These are phyloP conservation scores for Anarrhichthys ocellatus DNA, from an alignment of 2,113 vertebrate species.

Conservation along the genomic window DNA sequence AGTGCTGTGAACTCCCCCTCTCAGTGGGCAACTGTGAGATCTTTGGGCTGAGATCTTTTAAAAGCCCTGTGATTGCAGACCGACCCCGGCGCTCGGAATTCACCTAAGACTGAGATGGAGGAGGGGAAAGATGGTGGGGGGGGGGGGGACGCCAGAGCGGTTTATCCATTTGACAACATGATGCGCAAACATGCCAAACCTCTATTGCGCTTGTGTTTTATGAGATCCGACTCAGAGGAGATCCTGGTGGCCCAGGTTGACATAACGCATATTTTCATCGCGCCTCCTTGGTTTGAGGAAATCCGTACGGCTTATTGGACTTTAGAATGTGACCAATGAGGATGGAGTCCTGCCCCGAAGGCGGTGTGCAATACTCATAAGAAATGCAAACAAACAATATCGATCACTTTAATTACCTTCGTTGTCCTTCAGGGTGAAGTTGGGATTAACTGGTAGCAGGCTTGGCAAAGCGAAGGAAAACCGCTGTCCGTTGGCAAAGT, in stretches of 20 bases:
- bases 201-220: slow-evolving; percentile 41
- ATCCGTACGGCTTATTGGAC: slow-evolving; percentile 41
- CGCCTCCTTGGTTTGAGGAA: slow-evolving; percentile 33
- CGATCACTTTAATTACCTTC: slow-evolving; percentile 88
- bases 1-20: slow-evolving; percentile 65
- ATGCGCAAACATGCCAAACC: slow-evolving; percentile 44
- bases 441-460: slow-evolving; percentile 90
- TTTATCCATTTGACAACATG: slow-evolving; percentile 69
- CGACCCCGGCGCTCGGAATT: slow-evolving; percentile 53
- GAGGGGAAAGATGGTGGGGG: too few relatives aligned
- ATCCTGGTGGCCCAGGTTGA: slow-evolving; percentile 11
- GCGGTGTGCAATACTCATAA: slow-evolving; percentile 44
- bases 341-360: neutral
- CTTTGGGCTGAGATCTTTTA: slow-evolving; percentile 68
- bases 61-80: slow-evolving; percentile 69
- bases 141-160: neutral
- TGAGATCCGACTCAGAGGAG: slow-evolving; percentile 1
- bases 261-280: slow-evolving; percentile 27
- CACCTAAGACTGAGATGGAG: slow-evolving; percentile 59
- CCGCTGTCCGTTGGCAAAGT: slow-evolving; percentile 93
- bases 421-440: slow-evolving; percentile 97
- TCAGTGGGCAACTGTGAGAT: slow-evolving; percentile 62
- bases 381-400: slow-evolving; percentile 69
- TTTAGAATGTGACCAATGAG: slow-evolving; percentile 34
- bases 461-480: slow-evolving; percentile 91